Base-by-base conservation (phyloP, 2,113 vertebrate genomes). In the Callospermophilus lateralis region DNA sequence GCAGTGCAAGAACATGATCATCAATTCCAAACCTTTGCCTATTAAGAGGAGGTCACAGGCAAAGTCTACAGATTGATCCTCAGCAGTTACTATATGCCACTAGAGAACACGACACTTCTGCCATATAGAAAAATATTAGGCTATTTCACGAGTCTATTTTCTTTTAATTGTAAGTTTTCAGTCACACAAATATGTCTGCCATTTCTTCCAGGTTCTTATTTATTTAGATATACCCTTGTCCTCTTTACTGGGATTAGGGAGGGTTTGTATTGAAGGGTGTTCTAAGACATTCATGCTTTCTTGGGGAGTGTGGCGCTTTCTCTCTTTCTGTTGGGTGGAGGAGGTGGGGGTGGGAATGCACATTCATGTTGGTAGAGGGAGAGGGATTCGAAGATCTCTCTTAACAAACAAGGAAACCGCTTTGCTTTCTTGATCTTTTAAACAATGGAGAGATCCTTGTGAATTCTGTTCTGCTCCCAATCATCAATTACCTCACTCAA, bases 341-440 rank as follows among this genome's bases (percentile, higher is more conserved):
- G 24, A n/a, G 34, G 4, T 16, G 0, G 5, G 76, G n/a, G 9
- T 74, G 7, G 37, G 4, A 45, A 89, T 58, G 30, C 2, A 19
- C 53, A 55, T 30, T 81, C 32, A 19, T 72, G 6, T 94, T 68
- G 76, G 73, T 61, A 63, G 67, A 85, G 30, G 17, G 24, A 78
- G 61, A 63, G 24, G 20, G 24, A 78, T 34, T 5, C 48, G 55
- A 90, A 91, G 42, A 15, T 45, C 24, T 92, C 45, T 45, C 55
- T 89, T 89, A 79, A 70, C 58, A 95, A 93, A 92, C 53, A 67
- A 84, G 81, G 51, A 53, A 96, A 76, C 11, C 70, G 16, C 42
- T 96, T 96, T 24, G 6, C 45, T 95, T 81, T 81, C 79, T 89
- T 93, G 65, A 55, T 94, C 77, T 78, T 94, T 96, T 55, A 74